Evolutionary conservation across 2,113 vertebrate species (phyloP), one percentile per base, ranked within the genome.

Genomic region (Cyprinus carpio): DNA sequence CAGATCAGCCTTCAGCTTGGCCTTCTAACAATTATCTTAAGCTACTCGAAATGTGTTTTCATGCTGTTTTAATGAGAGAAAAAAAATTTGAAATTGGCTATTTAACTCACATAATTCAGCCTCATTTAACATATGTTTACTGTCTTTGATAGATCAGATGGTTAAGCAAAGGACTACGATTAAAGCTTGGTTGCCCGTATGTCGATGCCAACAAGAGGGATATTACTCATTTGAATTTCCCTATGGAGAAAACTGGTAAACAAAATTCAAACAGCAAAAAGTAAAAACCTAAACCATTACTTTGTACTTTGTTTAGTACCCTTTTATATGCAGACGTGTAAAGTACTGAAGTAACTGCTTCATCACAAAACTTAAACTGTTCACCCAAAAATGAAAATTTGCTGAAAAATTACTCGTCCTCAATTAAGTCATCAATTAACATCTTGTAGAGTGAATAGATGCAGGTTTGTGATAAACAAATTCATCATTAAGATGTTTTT

Each of bases 71-170:
- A 82, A 71, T 1, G 2, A 67, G 64, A 69, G 15, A 69, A n/a
- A 51, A 20, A 54, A 79, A 37, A 37, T 79, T 79, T 76, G 25
- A 31, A 76, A 51, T 51, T 10, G 46, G 49, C 54, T 40, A 40
- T 31, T 79, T 79, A 76, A 54, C 49, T 76, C n/a, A 65, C 37
- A 46, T 65, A 46, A 65, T 20, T 46, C n/a, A 29, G 34, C 37
- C n/a, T 80, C 23, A 27, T 80, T 43, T 27, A 62, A 64, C 37
- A 46, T 23, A 64, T 25, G 34, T 37, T 80, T 37, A 64, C 27
- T 25, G 34, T n/a, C 15, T 80, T 80, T 80, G 54, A 80, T 64
- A 27, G 56, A 62, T 80, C 58, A 43, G 78, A 64, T 18, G 75
- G 9, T 31, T 31, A 20, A 54, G 46, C 16, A 76, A 27, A 75